Conservation (phyloP, 1,140 invertebrate genomes). For the Orchesella cincta region DNA sequence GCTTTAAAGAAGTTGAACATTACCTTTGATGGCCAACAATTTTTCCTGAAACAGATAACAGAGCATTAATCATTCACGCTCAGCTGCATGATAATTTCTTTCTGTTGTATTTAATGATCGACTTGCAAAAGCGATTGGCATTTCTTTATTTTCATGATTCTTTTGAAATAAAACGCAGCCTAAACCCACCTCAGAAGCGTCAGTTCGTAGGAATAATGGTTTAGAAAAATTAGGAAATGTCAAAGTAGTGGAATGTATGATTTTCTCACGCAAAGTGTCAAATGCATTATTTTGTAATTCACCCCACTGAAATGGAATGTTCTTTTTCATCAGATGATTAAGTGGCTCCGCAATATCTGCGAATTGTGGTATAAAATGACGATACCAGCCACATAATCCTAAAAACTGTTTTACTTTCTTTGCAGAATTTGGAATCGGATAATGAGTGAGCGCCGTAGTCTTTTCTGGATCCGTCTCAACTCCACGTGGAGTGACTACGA, state of each 20-base stretch:
- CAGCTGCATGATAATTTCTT: slow-evolving; percentile 35
- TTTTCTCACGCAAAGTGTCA: slow-evolving; percentile 45
- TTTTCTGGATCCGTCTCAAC: slow-evolving; percentile 57
- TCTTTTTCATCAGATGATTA: slow-evolving; percentile 54
- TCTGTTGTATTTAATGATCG: slow-evolving; percentile 34
- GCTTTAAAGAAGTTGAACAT: slow-evolving; percentile 25
- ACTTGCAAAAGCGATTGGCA: slow-evolving; percentile 33
- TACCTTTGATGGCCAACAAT: slow-evolving; percentile 16
- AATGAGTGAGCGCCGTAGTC: slow-evolving; percentile 54
- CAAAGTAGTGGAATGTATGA: not conserved
- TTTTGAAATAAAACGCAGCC: slow-evolving; percentile 47
- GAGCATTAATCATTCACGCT: slow-evolving; percentile 9
- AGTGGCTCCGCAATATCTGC: slow-evolving; percentile 54
- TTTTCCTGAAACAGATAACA: slow-evolving; percentile 32
- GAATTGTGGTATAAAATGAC: slow-evolving; percentile 56
- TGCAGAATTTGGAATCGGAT: slow-evolving; percentile 54
- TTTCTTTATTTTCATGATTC: not conserved
- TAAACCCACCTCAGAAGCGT: slow-evolving; percentile 24
- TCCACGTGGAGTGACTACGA: slow-evolving; percentile 55
- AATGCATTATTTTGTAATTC: slow-evolving; percentile 43
- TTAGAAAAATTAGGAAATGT: slow-evolving; percentile 16
- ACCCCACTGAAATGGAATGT: slow-evolving; percentile 42
- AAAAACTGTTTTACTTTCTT: slow-evolving; percentile 57
- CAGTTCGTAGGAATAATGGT: slow-evolving; percentile 30
- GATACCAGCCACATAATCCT: slow-evolving; percentile 57